Evolutionary conservation across 2,113 vertebrate genomes (phyloP), one percentile per base, ranked within the genome.

Genomic region (Paratilapia polleni): DNA sequence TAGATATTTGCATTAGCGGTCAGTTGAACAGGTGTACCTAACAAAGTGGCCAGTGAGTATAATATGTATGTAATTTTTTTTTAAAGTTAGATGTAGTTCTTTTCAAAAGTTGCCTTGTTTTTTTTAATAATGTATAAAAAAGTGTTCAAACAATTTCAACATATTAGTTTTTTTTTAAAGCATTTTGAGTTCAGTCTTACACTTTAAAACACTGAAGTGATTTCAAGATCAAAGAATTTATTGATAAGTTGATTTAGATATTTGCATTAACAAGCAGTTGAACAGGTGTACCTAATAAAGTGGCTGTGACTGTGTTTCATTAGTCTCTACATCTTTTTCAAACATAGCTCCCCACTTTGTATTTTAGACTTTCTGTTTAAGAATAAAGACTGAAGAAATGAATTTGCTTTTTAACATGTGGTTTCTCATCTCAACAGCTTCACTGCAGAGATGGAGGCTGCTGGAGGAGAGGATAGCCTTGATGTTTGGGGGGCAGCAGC

Each of bases 401-500:
- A 6, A 24, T 5, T 36, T 8, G 6, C 14, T 19, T 66, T 15
- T 5, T 52, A 10, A 14, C 11, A 6, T 73, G 0, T 24, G 3
- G 20, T 17, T 64, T 52, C 14, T 61, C 1, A 24, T 64, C 11
- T 78, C 52, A 38, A 2, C 80, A 91, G 11, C 24, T 58, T 49
- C 38, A 60, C 80, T 60, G 15, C 61, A 85, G 89, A 93, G 54
- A 95, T 94, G 93, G 92, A 94, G 63, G 79, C 86, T 79, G 62
- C 49, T 75, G 80, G 43, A 76, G 58, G 59, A 24, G 76, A 81
- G 2, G 88, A 85, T 24, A 49, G 54, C 56, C 6, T 57, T 19
- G 76, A 90, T 9, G 61, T 28, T 22, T 49, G 59, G 15, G 85
- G 77, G 19, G 89, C 90, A 7, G 66, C 85, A 31, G 36, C 52